phyloP scores from a whole-genome alignment of 2,113 vertebrate genomes.

The Sakesphorus luctuosus region DNA sequence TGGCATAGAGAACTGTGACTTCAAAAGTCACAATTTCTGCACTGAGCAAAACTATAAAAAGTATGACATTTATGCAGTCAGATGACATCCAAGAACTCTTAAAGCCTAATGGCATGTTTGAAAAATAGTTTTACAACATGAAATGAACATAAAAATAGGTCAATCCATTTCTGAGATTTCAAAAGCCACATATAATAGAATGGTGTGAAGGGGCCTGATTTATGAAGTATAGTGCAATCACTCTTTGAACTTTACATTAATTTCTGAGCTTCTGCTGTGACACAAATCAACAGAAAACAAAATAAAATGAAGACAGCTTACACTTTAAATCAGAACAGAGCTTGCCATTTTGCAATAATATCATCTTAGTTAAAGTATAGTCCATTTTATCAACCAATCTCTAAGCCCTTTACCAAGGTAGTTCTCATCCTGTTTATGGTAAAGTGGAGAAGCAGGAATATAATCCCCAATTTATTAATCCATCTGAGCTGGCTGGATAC shows the following conservation, averaged over 20 bases:
- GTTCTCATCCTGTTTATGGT: neutral
- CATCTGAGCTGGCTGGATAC: neutral
- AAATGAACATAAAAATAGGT: conserved; percentile 20
- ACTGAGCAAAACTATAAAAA: neutral
- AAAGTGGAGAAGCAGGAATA: neutral
- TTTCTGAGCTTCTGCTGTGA: neutral
- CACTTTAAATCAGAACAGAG: neutral
- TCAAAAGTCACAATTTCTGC: neutral
- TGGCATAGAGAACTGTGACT: accelerated
- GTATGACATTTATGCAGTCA: neutral
- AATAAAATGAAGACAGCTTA: neutral
- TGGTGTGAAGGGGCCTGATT: neutral
- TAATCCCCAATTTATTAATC: neutral
- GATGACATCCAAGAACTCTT: neutral
- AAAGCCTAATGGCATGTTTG: neutral
- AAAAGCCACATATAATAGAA: neutral
- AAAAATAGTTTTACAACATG: neutral
- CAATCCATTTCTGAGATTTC: neutral
- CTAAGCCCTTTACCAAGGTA: neutral
- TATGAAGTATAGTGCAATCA: neutral
- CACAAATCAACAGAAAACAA: neutral
- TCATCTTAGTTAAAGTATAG: neutral
- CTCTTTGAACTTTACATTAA: neutral
- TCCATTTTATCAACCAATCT: neutral
- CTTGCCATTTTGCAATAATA: neutral